phyloP scores from a whole-genome alignment of 2,113 vertebrate genomes.

The Lontra canadensis region DNA sequence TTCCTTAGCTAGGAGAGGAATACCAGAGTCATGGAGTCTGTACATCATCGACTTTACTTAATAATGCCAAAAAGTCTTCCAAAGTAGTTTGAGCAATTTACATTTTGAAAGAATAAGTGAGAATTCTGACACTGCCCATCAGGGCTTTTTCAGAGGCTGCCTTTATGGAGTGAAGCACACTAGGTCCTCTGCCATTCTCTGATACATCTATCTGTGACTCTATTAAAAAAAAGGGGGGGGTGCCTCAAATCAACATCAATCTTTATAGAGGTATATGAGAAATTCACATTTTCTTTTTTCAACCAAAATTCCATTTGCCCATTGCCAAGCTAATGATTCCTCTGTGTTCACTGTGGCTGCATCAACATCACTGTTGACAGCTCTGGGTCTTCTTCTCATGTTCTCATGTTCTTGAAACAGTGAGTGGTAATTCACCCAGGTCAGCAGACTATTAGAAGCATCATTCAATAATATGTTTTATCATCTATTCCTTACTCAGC shows the following conservation, averaged over 20 bases:
- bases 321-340: neutral
- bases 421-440: neutral
- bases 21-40: neutral
- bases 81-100: neutral
- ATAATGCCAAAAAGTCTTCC: neutral
- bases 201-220: neutral
- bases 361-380: neutral
- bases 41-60: neutral
- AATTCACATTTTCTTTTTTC: neutral
- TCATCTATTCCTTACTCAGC: neutral
- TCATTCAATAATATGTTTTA: neutral
- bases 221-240: neutral
- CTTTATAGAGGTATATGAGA: neutral
- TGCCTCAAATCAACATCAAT: neutral
- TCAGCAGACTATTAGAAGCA: neutral
- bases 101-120: neutral
- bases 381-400: neutral
- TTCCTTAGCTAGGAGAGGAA: neutral
- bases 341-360: neutral
- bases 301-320: neutral
- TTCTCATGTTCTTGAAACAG: neutral
- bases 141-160: neutral
- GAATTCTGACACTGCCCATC: neutral
- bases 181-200: neutral
- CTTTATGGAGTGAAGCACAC: neutral